Base-by-base conservation (phyloP, 1,140 invertebrate species). In the Palaemon carinicauda region DNA sequence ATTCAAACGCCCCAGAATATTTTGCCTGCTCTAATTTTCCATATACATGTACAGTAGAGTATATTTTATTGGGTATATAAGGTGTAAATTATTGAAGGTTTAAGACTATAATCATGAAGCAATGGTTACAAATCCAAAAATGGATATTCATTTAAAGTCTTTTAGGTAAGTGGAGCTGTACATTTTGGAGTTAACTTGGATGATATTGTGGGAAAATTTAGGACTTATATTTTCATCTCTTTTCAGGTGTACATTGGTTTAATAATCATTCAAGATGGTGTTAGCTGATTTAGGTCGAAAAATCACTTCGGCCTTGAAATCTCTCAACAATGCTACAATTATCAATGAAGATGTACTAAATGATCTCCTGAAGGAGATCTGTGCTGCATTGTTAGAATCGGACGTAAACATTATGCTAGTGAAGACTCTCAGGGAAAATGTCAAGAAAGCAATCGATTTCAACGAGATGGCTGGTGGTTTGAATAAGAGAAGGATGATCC, bases 341-440 rank as follows among this genome's bases (percentile, higher is more conserved):
- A 90, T 90, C 71, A 88, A 90, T 82, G 89, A 90, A 52, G 91
- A 98, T 96, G 98, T 99, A 87, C 93, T 99, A 77, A 98, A 99
- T 96, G 96, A 97, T 92, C 99, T 99, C 97, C 95, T 99, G 29
- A 99, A 99, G 92, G 98, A 99, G 92, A 98, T 99, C 91, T 99
- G 98, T 91, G 95, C 96, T 80, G 99, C 99, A 29, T 93, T 99
- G 82, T 93, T 99, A 41, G 98, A 99, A 94, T 97, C 98, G 90
- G 99, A 99, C 95, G 98, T 99, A 31, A 99, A 99, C 92, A 98
- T 99, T 89, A 94, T 95, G 90, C 93, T 99, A 87, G 98, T 99
- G 0, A 99, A 99, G 92, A 95, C 97, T 91, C 93, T 99, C 15
- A 93, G 98, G 51, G 90, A 90, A 82, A 90, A 90, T 89, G 90